Percentiles rank a stretch among this genome's conserved stretches.
Conservation (phyloP, 2,113 vertebrate species). For the Todiramphus saurophagus region DNA sequence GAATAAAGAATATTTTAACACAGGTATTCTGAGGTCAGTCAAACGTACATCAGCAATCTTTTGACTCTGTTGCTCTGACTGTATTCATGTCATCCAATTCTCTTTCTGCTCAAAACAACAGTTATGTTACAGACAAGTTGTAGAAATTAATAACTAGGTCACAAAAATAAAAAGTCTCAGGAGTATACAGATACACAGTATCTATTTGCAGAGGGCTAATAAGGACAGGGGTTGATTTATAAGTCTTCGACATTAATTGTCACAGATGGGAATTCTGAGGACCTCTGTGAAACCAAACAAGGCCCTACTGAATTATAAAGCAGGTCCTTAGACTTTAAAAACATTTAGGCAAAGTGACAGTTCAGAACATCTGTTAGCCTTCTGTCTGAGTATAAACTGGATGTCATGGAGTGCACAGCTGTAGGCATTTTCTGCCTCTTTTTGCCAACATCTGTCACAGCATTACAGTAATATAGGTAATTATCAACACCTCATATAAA, state of each 20-base stretch:
- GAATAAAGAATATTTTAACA: constrained; percentile 14
- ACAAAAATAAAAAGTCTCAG: constrained; percentile 37
- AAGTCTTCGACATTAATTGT: constrained; percentile 70
- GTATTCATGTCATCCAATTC: not conserved
- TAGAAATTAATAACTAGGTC: constrained; percentile 80
- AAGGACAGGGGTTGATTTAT: constrained; percentile 77
- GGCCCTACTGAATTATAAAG: constrained; percentile 73
- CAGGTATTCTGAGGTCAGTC: not conserved
- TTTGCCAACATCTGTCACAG: constrained; percentile 92
- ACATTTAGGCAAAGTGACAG: constrained; percentile 83
- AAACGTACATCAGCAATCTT: not conserved
- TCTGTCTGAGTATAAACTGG: constrained; percentile 78
- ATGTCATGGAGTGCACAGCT: constrained; percentile 85
- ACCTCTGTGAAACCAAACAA: constrained; percentile 75
- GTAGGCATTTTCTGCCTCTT: constrained; percentile 87
- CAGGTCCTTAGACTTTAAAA: constrained; percentile 77
- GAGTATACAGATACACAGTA: constrained; percentile 65
- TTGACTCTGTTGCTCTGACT: not conserved
- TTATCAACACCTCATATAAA: constrained; percentile 84
- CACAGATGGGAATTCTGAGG: constrained; percentile 74
- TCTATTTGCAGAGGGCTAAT: constrained; percentile 72
- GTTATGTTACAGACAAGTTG: constrained; percentile 68
- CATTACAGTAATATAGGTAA: constrained; percentile 83
- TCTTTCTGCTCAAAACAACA: constrained; percentile 2
- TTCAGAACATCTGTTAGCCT: constrained; percentile 88